Percentiles rank a stretch among this genome's conserved stretches.
These are phyloP conservation scores for Scomberomorus guttatus DNA, from an alignment of 2,797 vertebrate species.

Conservation along the genomic window DNA sequence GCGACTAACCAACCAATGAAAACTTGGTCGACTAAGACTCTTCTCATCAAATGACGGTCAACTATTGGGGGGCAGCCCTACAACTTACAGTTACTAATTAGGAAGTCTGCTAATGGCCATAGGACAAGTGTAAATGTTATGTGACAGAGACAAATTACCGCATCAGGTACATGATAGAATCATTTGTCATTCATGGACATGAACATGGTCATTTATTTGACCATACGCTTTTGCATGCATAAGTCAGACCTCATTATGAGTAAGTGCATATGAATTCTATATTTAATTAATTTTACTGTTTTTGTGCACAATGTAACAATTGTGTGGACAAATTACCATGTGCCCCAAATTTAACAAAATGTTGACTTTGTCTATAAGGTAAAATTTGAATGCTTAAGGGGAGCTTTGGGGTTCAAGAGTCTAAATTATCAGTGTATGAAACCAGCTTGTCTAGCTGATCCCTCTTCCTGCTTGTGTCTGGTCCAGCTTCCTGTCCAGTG, in stretches of 20 bases:
- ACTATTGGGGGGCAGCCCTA: too few relatives aligned
- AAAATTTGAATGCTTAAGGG: neutral
- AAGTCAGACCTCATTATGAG: too few relatives aligned
- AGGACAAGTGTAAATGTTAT: neutral
- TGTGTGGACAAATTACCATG: neutral
- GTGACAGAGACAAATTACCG: neutral
- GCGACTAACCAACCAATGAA: too few relatives aligned
- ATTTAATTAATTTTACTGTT: too few relatives aligned
- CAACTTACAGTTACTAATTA: too few relatives aligned
- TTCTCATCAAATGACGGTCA: too few relatives aligned
- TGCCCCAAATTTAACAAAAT: neutral
- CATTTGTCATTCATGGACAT: neutral
- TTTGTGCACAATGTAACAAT: too few relatives aligned
- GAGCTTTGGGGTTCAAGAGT: neutral
- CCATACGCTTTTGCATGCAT: too few relatives aligned
- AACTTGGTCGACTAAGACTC: too few relatives aligned
- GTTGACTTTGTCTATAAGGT: neutral
- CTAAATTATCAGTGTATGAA: neutral
- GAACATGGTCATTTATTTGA: neutral
- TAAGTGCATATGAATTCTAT: too few relatives aligned
- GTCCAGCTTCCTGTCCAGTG: slow-evolving; percentile 93
- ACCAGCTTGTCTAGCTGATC: neutral
- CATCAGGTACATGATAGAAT: neutral
- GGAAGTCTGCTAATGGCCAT: neutral
- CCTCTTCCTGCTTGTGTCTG: slow-evolving; percentile 9